A percentile compares a stretch with the other conserved stretches of the same genome.
phyloP scores from a whole-genome alignment of 2,113 vertebrate species.

The Dissostichus mawsoni region DNA sequence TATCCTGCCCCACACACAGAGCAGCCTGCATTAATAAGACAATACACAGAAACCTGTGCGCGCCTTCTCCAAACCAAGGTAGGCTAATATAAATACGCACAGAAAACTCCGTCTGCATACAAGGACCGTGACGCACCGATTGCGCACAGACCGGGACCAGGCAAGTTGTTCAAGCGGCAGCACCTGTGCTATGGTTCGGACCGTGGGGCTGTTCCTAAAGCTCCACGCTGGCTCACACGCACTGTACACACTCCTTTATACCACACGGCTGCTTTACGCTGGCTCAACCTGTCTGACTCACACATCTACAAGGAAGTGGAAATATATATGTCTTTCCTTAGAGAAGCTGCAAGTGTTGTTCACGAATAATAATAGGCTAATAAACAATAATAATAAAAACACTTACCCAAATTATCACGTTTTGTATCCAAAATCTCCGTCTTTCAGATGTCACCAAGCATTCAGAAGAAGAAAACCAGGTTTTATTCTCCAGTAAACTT shows the following conservation, averaged over 20 bases:
- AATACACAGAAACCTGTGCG: not conserved
- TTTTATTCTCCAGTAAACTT: slow-evolving; percentile 51
- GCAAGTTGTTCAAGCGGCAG: slow-evolving; percentile 8
- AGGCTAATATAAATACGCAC: not conserved
- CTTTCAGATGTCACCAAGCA: slow-evolving; percentile 35
- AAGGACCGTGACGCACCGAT: not conserved
- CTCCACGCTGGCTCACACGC: slow-evolving; percentile 19
- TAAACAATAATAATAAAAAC: not conserved
- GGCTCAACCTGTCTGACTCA: slow-evolving; percentile 53
- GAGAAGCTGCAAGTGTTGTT: not conserved
- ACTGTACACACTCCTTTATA: not conserved
- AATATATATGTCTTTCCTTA: not conserved
- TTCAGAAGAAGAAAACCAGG: slow-evolving; percentile 17
- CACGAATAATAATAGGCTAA: not conserved
- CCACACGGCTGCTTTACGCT: not conserved
- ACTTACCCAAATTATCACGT: slow-evolving; percentile 54
- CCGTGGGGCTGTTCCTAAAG: slow-evolving; percentile 11
- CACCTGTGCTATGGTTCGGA: slow-evolving; percentile 48
- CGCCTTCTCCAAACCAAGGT: not conserved
- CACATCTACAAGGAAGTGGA: slow-evolving; percentile 59
- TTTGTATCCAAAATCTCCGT: slow-evolving; percentile 14
- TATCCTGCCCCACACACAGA: not conserved
- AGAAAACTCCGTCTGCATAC: not conserved
- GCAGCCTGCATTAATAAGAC: not conserved
- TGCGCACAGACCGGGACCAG: slow-evolving; percentile 20